Base-by-base conservation (phyloP, 2,113 vertebrate genomes). In the Tichodroma muraria region DNA sequence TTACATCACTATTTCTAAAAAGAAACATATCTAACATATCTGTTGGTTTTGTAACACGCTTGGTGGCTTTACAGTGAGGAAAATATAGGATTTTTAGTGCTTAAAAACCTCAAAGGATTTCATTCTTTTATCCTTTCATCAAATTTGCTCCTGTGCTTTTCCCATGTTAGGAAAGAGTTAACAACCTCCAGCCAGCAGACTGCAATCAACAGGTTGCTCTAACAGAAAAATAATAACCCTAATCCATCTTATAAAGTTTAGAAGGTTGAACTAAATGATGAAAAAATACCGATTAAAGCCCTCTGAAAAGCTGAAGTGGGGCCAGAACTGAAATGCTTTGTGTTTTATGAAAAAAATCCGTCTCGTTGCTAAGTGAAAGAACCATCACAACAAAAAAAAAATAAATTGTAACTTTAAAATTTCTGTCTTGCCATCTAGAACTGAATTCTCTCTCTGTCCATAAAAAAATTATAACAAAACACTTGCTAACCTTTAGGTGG, bases 401-500 rank as follows among this genome's bases (percentile, higher is more conserved):
- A 23, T 30, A 59, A 37, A 59, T 10, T 60, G 65, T 23, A 95
- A 94, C 80, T 96, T 94, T 37, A 33, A 44, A 94, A 88, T 79
- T 85, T 95, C 94, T 80, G 52, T 25, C 75, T 42, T 40, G 65
- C 80, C 52, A 63, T 80, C 50, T 83, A 93, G 94, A 93, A 95
- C 87, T 49, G 90, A 84, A 71, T 95, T 94, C 89, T 71, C 92
- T 93, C 89, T 95, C 90, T 93, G 80, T 81, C 88, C 93, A 78
- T 42, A 93, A 14, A 97, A 95, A n/a, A 97, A 97, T 25, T 92
- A 98, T 42, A 97, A 93, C 95, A 93, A 97, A 97, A 97, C 91
- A 97, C 92, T 96, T 97, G 97, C 98, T 98, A 97, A 98, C 98
- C 98, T 98, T 97, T 96, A 88, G 84, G 95, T 95, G 97, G 95